Evolutionary conservation across 1,140 invertebrate genomes (phyloP), one percentile per base, ranked within the genome.

Genomic region (Bombus polaris): DNA sequence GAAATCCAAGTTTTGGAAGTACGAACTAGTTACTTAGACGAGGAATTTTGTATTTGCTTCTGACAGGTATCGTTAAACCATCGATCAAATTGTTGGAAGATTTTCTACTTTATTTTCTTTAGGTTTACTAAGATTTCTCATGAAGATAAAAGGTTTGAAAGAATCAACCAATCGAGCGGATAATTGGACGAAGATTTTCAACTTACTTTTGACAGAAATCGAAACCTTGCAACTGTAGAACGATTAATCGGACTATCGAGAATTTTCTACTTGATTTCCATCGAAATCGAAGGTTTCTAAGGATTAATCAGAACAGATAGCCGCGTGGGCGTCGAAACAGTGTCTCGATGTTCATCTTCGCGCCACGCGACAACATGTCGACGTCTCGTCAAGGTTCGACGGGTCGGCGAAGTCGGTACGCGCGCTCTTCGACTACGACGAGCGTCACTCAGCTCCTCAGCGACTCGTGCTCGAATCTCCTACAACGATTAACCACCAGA

Each of bases 401-500:
- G 59, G n/a, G 72, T 28, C 84, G 82, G 47, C 88, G 96, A 79
- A 96, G 96, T 90, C 96, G 97, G 59, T 98, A 98, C 94, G 95
- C 96, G 65, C 96, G 98, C 35, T 97, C 97, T 35, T 97, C 97
- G 47, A 96, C 96, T 28, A 96, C 96, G 57, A 98, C 97, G 28
- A 98, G 97, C 95, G 97, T 98, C 80, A 97, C 97, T 71, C 98
- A 98, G 94, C 95, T 98, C 87, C 95, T 98, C 83, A 97, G 96
- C 75, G 98, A 98, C 91, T 98, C 97, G 83, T 98, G 97, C 94
- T 97, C 97, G 86, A 98, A 96, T 94, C 96, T 98, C 44, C 96
- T 98, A 80, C 97, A 98, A 90, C 95, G 97, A 72, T 95, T 98
- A 87, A 97, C 97, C 0, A 97, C 97, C 57, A 93, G 95, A 57